A percentile compares a stretch with the other conserved stretches of the same genome.
Evolutionary conservation across 2,888 invertebrate genomes (phyloP).

Genomic region (Drosophila merina): DNA sequence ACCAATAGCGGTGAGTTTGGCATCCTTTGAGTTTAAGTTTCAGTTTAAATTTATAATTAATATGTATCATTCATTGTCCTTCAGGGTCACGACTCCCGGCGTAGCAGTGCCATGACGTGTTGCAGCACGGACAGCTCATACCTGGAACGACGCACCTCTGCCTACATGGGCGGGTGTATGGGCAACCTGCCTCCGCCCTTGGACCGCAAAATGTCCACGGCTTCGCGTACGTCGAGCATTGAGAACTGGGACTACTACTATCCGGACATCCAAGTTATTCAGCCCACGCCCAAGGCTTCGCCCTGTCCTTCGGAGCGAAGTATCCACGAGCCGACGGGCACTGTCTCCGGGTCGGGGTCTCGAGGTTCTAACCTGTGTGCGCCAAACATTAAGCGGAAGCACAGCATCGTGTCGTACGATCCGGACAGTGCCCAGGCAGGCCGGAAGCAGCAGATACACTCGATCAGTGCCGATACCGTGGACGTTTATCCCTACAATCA

Average conservation of each 20-base stretch:
- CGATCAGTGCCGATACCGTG: constrained; percentile 82
- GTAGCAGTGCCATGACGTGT: constrained; percentile 92
- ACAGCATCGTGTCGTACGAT: constrained; percentile 82
- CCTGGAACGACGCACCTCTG: constrained; percentile 91
- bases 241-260: constrained; percentile 86
- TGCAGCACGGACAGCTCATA: constrained; percentile 94
- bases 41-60: neutral
- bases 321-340: constrained; percentile 64
- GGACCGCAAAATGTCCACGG: constrained; percentile 81
- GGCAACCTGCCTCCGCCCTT: constrained; percentile 85
- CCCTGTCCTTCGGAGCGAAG: constrained; percentile 89
- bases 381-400: constrained; percentile 78
- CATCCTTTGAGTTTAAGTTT: too few species aligned
- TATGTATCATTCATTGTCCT: too few species aligned
- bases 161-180: constrained; percentile 89
- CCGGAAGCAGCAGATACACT: constrained; percentile 82
- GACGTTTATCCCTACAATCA: constrained; percentile 82
- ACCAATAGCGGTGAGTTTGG: constrained; percentile 81
- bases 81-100: constrained; percentile 85
- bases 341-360: constrained; percentile 16
- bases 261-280: constrained; percentile 89
- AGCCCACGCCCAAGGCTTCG: constrained; percentile 92
- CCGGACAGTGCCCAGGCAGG: constrained; percentile 82
- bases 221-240: constrained; percentile 82
- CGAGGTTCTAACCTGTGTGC: constrained; percentile 44